phyloP scores from a whole-genome alignment of 2,888 invertebrate species.

The Leptopilina myrica region DNA sequence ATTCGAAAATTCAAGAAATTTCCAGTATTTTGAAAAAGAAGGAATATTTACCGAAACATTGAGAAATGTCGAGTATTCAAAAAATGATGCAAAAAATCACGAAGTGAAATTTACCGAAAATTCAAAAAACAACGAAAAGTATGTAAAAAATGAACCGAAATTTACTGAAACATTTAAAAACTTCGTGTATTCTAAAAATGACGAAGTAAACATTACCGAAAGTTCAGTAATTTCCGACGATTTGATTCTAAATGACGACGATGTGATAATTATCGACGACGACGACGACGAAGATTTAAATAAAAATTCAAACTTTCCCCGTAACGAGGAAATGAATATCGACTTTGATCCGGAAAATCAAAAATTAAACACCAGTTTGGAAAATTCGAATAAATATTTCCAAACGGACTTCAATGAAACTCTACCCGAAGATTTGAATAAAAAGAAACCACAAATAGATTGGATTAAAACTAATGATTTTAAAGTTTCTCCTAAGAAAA shows the following conservation, averaged over 20 bases:
- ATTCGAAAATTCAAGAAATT: not conserved
- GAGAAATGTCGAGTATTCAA: not conserved
- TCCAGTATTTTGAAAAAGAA: not conserved
- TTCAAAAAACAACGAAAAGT: no score
- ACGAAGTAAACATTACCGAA: not conserved
- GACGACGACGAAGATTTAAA: not conserved
- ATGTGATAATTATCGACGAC: not conserved
- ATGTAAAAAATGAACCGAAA: not conserved
- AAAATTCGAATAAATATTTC: no score
- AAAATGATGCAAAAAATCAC: not conserved
- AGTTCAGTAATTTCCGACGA: not conserved
- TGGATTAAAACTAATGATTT: no score
- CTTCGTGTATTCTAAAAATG: not conserved
- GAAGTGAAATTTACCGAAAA: not conserved
- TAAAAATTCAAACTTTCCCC: not conserved
- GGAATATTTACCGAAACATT: no score
- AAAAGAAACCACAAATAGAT: no score
- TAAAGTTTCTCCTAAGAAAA: no score
- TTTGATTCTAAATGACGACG: conserved; percentile 1
- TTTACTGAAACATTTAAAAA: not conserved
- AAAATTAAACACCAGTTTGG: not conserved
- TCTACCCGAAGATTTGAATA: no score
- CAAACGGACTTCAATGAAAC: no score
- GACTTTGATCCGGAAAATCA: not conserved
- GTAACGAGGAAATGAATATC: not conserved